Conservation (phyloP, 2,113 vertebrate species). For the Mesocricetus auratus region DNA sequence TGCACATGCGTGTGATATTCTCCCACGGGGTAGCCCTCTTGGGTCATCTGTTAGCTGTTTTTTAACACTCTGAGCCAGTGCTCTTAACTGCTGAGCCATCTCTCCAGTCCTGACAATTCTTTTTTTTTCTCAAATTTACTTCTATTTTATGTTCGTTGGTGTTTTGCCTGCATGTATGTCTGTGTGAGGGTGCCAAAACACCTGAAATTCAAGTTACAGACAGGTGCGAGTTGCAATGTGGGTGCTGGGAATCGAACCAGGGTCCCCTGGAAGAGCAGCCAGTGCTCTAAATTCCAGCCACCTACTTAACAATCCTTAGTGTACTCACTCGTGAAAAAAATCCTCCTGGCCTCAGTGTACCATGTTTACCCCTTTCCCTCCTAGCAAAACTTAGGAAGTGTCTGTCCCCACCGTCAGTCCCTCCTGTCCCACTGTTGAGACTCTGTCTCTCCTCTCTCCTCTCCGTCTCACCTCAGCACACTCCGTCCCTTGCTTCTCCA, state of each 20-base stretch:
- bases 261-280: not conserved
- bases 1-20: too few species aligned
- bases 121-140: not conserved
- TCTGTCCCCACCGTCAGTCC: too few species aligned
- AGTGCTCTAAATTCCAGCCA: not conserved
- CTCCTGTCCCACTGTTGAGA: not conserved
- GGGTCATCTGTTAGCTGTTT: not conserved
- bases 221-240: not conserved
- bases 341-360: not conserved
- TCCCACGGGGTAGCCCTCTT: not conserved
- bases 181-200: not conserved
- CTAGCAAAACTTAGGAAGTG: not conserved
- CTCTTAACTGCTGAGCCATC: too few species aligned
- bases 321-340: not conserved
- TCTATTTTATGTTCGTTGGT: not conserved
- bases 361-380: not conserved
- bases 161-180: not conserved
- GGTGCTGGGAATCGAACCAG: not conserved
- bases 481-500: too few species aligned
- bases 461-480: not conserved
- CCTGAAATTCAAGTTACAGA: not conserved
- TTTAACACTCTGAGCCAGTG: not conserved
- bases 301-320: not conserved
- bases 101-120: too few species aligned
- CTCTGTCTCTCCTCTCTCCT: not conserved